Evolutionary conservation across 2,113 vertebrate genomes (phyloP), one percentile per base, ranked within the genome.

Genomic region (Elgaria multicarinata): DNA sequence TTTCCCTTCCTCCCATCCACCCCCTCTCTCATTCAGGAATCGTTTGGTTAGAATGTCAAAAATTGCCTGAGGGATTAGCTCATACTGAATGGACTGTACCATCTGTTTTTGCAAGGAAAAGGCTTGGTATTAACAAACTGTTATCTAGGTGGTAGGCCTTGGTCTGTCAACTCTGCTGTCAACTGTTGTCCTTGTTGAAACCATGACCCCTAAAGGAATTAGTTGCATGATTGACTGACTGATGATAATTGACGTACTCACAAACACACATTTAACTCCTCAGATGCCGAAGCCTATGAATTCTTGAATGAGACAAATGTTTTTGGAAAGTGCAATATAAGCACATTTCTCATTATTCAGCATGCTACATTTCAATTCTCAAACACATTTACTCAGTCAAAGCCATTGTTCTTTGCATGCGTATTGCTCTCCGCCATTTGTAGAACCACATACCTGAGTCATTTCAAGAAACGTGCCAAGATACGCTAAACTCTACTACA

Each of bases 131-230:
- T 81, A 90, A 93, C 84, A 94, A 94, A 92, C 87, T 94, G 91
- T 92, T 95, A 91, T 77, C 84, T 87, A 93, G 94, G 91, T 92
- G 79, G 83, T 89, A 81, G 79, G 87, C 93, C 92, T 93, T 86
- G 58, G 86, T 88, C 94, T 96, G 93, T 94, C 94, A 95, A 80
- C 86, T 95, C 18, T 69, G 90, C 90, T 93, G 85, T 94, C 95
- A 95, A 87, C 83, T 88, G 69, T 82, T 94, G 95, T 93, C 89
- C 89, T 94, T 92, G 86, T 93, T 95, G 92, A 84, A 96, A 91
- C 93, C 93, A 90, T 95, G 95, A 97, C 93, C 94, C 92, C 90
- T 94, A 92, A 95, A 96, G 88, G 91, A 96, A 96, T 96, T 94
- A 95, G 93, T 78, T 96, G 92, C 91, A 85, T 95, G 92, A 95